Evolutionary conservation across 2,888 invertebrate genomes (phyloP).

Genomic region (Drosophila nr. perissopoda): DNA sequence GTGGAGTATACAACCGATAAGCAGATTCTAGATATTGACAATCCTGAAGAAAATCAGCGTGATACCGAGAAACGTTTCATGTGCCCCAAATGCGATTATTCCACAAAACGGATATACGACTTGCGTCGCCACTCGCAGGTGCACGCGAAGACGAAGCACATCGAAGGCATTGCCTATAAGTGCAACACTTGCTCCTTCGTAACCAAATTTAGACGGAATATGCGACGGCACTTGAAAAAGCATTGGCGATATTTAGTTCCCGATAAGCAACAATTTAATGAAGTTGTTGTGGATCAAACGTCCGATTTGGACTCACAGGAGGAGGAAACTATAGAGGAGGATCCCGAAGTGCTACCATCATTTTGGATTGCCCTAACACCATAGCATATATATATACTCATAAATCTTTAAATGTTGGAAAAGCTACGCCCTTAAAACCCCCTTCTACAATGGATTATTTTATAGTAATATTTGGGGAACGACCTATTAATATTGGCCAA

Average conservation of each 20-base stretch:
- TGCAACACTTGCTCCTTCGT: conserved; percentile 34
- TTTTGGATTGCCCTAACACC: conserved; percentile 33
- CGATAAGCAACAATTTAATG: not conserved
- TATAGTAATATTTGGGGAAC: not conserved
- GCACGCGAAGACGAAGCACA: conserved; percentile 14
- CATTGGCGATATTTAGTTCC: not conserved
- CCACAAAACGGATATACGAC: conserved; percentile 37
- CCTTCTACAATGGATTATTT: not conserved
- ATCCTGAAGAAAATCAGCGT: not conserved
- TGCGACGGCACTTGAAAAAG: conserved; percentile 21
- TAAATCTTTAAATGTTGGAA: not conserved
- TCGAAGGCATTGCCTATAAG: conserved; percentile 24
- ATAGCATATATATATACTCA: not conserved
- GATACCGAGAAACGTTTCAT: conserved; percentile 7
- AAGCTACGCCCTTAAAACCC: conserved; percentile 5
- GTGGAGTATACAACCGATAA: not conserved
- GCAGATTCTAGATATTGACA: not conserved
- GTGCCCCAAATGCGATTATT: conserved; percentile 39
- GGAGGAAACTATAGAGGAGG: not conserved
- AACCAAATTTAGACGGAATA: conserved; percentile 21
- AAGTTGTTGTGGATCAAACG: not conserved
- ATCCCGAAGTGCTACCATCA: conserved; percentile 37
- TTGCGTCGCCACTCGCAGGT: conserved; percentile 31
- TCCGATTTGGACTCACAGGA: not conserved
- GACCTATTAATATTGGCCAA: not conserved